Conservation (phyloP, 2,888 invertebrate genomes). For the Apamea epomidion region DNA sequence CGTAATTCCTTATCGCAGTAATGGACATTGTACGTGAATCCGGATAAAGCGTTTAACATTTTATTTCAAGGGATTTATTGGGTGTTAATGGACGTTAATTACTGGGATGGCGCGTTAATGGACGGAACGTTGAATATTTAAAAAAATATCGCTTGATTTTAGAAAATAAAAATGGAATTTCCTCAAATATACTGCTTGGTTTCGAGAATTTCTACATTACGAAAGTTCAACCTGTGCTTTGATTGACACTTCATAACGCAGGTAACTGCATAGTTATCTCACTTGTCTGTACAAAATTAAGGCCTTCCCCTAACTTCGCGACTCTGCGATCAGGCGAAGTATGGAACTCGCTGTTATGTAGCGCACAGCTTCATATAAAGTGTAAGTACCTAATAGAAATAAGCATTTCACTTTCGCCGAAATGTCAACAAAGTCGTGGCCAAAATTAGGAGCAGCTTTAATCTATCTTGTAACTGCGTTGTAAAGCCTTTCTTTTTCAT, state of each 20-base stretch:
- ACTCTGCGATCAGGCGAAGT: not conserved
- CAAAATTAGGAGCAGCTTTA: not conserved
- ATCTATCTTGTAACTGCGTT: not conserved
- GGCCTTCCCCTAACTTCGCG: not conserved
- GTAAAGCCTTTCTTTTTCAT: constrained; percentile 4
- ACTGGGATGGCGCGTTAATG: constrained; percentile 46
- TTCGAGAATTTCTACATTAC: constrained; percentile 10
- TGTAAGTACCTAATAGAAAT: not conserved
- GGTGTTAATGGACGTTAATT: constrained; percentile 55
- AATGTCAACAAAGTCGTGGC: not conserved
- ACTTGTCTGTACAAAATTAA: constrained; percentile 6
- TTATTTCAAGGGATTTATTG: constrained; percentile 53
- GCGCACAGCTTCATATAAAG: not conserved
- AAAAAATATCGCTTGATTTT: constrained; percentile 24
- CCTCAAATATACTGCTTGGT: not conserved
- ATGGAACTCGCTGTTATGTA: not conserved
- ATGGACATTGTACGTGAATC: constrained; percentile 36
- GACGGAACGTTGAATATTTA: constrained; percentile 26
- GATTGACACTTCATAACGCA: not conserved
- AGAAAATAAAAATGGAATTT: not conserved
- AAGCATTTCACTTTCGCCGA: not conserved
- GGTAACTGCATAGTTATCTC: constrained; percentile 9
- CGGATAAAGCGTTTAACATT: constrained; percentile 32
- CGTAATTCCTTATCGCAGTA: constrained; percentile 38
- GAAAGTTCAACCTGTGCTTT: not conserved